Evolutionary conservation across 1,140 invertebrate species (phyloP), one percentile per base, ranked within the genome.

Genomic region (Aricia agestis): DNA sequence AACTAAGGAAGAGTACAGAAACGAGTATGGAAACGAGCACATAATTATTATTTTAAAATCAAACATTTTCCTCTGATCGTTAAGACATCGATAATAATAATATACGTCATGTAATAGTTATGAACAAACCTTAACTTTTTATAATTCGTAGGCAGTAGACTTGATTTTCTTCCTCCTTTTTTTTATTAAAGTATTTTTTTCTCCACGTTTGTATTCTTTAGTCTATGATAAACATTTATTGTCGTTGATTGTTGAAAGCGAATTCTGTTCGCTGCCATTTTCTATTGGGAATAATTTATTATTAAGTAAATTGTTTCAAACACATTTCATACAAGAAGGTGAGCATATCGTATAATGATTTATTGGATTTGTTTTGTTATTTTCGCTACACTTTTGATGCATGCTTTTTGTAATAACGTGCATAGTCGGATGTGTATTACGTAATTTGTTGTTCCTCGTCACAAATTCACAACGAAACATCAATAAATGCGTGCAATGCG

Each of bases 241-340:
- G 69, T 69, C 66, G 77, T 77, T 79, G 71, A 80, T 69, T 65
- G 77, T 77, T 79, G 71, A 80, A 84, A 83, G 79, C 80, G 80
- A 83, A 82, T 63, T 85, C 85, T 85, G 82, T 87, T 81, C 78
- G 85, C 89, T 88, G 89, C 89, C 89, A 91, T 91, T 89, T 91
- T 89, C 78, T 82, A 73, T 80, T 78, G 61, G 57, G 69, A 74
- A 80, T 71, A 77, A 13, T 52, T 52, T 45, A 45, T 9, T 52
- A 25, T 3, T 25, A 25, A n/a, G n/a, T n/a, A 52, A 52, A 80
- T 78, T 77, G 79, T 76, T 75, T 79, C 70, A 70, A 76, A 69
- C 79, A 81, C 82, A 81, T 71, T 74, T 72, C 59, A 66, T 75
- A 77, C 74, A 74, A 83, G 82, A 86, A 90, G 89, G 89, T 91